A percentile compares a stretch with the other conserved stretches of the same genome.
phyloP scores from a whole-genome alignment of 2,113 vertebrate species.

The Sebastes schlegelii region DNA sequence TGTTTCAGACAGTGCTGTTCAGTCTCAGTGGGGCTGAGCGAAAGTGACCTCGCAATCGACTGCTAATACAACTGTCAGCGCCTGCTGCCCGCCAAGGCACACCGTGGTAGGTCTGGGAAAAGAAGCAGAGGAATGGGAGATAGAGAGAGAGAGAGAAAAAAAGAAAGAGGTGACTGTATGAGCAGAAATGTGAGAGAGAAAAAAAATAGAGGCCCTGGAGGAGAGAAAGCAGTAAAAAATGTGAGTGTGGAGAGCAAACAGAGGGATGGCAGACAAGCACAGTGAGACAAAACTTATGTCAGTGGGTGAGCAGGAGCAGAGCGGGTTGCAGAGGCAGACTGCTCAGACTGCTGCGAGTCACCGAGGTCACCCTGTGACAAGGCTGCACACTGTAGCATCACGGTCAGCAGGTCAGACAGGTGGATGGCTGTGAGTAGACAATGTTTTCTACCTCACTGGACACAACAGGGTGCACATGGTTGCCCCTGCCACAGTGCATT shows the following conservation, averaged over 20 bases:
- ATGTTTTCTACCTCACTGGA: constrained; percentile 50
- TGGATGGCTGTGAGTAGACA: constrained; percentile 49
- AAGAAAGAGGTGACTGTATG: constrained; percentile 16
- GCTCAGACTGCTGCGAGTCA: constrained; percentile 59
- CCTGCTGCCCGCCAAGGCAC: constrained; percentile 72
- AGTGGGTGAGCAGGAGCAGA: constrained; percentile 28
- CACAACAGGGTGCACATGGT: constrained; percentile 25
- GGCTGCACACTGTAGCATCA: constrained; percentile 47
- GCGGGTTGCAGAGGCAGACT: constrained; percentile 47
- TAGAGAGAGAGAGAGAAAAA: constrained; percentile 6
- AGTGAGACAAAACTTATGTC: constrained; percentile 48
- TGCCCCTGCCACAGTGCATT: not conserved
- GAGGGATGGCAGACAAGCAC: constrained; percentile 32
- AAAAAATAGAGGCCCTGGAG: constrained; percentile 22
- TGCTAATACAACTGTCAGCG: constrained; percentile 85
- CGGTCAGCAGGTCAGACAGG: constrained; percentile 70
- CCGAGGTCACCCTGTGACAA: constrained; percentile 64
- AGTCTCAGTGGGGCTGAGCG: constrained; percentile 76
- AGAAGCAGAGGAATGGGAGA: constrained; percentile 31
- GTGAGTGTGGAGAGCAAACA: constrained; percentile 31
- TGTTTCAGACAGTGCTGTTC: constrained; percentile 41
- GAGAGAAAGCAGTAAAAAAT: constrained; percentile 38
- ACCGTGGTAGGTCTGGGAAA: constrained; percentile 49
- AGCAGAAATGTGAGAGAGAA: constrained; percentile 14
- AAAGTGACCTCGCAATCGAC: constrained; percentile 83